Conservation (phyloP, 2,888 invertebrate genomes). For the Acholoe squamosa region DNA sequence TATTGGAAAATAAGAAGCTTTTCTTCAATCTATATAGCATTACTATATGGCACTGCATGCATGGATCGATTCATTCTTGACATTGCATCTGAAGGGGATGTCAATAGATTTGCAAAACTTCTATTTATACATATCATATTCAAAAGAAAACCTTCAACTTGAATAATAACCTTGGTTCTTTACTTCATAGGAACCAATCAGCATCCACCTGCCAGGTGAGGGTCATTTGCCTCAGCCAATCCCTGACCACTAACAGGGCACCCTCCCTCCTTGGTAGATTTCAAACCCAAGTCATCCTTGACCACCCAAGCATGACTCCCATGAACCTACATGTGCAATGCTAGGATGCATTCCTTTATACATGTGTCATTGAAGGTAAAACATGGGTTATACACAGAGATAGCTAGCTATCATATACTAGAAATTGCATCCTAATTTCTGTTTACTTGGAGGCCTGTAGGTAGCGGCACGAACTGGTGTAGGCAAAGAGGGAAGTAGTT, state of each 20-base stretch:
- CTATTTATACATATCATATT: too few relatives aligned
- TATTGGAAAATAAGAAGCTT: too few relatives aligned
- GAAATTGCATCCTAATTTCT: neutral
- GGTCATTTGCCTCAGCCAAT: neutral
- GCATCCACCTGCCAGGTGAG: too few relatives aligned
- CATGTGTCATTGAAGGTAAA: neutral
- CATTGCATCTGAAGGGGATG: too few relatives aligned
- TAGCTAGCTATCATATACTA: neutral
- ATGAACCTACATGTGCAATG: neutral
- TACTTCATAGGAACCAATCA: too few relatives aligned
- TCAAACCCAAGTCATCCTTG: slow-evolving; percentile 8
- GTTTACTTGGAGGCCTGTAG: neutral
- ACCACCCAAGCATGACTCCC: neutral
- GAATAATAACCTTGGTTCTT: too few relatives aligned
- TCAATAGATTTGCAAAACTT: too few relatives aligned
- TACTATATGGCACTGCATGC: too few relatives aligned
- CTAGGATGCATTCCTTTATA: neutral
- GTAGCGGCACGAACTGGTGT: slow-evolving; percentile 17
- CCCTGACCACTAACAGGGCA: neutral
- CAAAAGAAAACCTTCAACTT: too few relatives aligned
- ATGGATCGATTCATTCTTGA: too few relatives aligned
- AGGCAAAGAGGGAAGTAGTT: neutral
- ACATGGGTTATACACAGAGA: neutral
- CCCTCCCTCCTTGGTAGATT: neutral
- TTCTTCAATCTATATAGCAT: too few relatives aligned